These are phyloP conservation scores for Miniopterus natalensis DNA, from an alignment of 2,113 vertebrate species.

Conservation along the genomic window DNA sequence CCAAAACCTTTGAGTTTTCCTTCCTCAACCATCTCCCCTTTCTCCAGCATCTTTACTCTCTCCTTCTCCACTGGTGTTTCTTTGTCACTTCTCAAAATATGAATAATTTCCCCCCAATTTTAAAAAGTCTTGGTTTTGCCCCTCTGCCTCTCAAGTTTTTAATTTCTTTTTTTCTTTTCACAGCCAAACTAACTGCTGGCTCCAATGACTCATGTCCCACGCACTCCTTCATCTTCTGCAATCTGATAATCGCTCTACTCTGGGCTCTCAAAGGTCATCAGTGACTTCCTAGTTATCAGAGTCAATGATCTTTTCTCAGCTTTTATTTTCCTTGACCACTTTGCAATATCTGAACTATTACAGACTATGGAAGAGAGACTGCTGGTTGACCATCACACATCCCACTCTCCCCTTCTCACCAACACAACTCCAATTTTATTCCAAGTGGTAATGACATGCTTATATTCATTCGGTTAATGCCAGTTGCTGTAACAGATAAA, in stretches of 20 bases:
- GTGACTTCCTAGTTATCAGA: slow-evolving; percentile 35
- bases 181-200: not conserved
- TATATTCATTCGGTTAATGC: not conserved
- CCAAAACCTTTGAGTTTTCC: not conserved
- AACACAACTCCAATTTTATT: not conserved
- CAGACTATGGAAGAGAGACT: not conserved
- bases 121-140: not conserved
- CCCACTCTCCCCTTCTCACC: not conserved
- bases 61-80: not conserved
- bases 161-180: not conserved
- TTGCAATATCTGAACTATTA: not conserved
- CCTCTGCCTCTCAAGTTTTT: not conserved
- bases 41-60: not conserved
- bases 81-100: not conserved
- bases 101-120: not conserved
- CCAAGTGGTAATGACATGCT: not conserved
- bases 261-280: slow-evolving; percentile 55
- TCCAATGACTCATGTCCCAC: not conserved
- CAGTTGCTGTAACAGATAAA: not conserved
- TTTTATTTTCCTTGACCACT: not conserved
- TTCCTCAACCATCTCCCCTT: not conserved
- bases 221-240: not conserved
- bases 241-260: slow-evolving; percentile 42
- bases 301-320: not conserved
- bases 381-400: not conserved